Conservation (phyloP, 2,113 vertebrate genomes). For the Setophaga kirtlandii region DNA sequence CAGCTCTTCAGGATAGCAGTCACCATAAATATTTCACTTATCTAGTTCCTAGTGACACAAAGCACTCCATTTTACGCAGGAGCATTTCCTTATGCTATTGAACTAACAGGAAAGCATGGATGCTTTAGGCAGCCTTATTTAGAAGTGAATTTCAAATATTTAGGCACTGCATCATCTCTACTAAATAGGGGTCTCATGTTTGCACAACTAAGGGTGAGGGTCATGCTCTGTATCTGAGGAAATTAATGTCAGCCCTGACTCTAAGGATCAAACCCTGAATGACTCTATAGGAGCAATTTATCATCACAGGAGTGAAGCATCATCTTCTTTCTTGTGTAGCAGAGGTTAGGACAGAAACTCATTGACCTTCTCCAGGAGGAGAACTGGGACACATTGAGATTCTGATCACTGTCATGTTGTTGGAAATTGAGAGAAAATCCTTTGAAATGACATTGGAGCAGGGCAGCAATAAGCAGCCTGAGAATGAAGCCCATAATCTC, state of each 20-base stretch:
- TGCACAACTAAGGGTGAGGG: not conserved
- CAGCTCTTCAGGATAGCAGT: not conserved
- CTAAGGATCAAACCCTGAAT: not conserved
- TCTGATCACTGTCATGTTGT: slow-evolving; percentile 8
- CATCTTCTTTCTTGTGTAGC: not conserved
- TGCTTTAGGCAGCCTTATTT: not conserved
- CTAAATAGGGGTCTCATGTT: not conserved
- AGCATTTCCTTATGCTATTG: not conserved
- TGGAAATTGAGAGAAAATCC: slow-evolving; percentile 20
- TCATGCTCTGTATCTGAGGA: not conserved
- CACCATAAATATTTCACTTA: not conserved
- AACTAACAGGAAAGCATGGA: not conserved
- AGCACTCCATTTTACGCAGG: not conserved
- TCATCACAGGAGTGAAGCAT: not conserved
- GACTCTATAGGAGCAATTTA: not conserved
- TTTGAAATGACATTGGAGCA: slow-evolving; percentile 17
- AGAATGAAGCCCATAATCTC: slow-evolving; percentile 30
- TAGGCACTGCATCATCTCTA: not conserved
- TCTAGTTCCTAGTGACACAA: not conserved
- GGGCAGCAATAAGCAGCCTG: slow-evolving; percentile 4
- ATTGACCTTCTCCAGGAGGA: slow-evolving; percentile 9
- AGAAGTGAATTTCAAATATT: not conserved
- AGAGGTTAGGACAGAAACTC: slow-evolving; percentile 5
- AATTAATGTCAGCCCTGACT: not conserved
- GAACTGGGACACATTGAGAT: not conserved